These are phyloP conservation scores for Polyommatus iphigenia DNA, from an alignment of 2,888 invertebrate species.

Conservation along the genomic window DNA sequence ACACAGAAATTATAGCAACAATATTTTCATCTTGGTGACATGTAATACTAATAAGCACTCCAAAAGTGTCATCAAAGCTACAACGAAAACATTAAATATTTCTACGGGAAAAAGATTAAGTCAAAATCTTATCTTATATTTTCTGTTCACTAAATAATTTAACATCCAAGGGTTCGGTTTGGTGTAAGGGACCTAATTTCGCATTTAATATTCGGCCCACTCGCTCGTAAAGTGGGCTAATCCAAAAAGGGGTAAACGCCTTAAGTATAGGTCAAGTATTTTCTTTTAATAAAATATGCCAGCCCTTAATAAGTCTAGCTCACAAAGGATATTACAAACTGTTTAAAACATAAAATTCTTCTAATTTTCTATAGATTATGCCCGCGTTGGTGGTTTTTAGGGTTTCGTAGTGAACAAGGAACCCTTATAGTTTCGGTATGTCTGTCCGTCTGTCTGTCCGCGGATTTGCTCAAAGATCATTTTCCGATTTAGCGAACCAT, in stretches of 20 bases:
- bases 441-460: no score
- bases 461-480: no score
- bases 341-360: background rate
- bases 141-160: slow-evolving; percentile 5
- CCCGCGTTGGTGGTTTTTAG: background rate
- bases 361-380: background rate
- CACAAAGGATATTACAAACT: background rate
- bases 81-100: background rate
- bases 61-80: no score
- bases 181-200: slow-evolving; percentile 13
- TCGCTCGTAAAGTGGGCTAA: background rate
- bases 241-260: slow-evolving; percentile 18
- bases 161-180: background rate
- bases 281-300: background rate
- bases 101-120: background rate
- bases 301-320: background rate
- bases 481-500: no score
- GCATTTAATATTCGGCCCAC: slow-evolving; percentile 18
- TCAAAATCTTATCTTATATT: background rate
- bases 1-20: no score
- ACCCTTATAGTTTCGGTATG: no score
- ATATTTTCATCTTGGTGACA: no score
- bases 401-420: no score
- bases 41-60: no score
- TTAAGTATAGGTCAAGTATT: slow-evolving; percentile 20